Percentiles rank a stretch among this genome's conserved stretches.
phyloP scores from a whole-genome alignment of 2,888 invertebrate species.

The Blastobasis adustella region DNA sequence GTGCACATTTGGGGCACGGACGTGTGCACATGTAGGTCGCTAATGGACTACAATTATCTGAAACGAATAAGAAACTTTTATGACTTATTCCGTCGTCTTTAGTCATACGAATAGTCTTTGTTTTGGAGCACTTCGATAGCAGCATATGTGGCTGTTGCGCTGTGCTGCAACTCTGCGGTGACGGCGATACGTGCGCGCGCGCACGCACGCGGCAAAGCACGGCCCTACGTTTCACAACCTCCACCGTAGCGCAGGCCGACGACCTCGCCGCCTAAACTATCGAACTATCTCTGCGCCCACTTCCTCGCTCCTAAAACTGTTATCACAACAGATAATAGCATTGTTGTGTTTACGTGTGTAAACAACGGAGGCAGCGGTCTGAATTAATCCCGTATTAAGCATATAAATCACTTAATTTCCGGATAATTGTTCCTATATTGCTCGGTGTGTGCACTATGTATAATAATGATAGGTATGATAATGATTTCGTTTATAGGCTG shows the following conservation, averaged over 20 bases:
- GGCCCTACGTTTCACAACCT: slow-evolving; percentile 28
- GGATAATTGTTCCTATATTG: background rate
- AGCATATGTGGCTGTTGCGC: too few species aligned
- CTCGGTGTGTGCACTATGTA: too few species aligned
- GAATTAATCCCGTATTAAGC: background rate
- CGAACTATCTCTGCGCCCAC: slow-evolving; percentile 21
- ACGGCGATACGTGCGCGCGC: slow-evolving; percentile 22
- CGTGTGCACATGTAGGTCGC: too few species aligned
- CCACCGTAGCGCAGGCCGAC: slow-evolving; percentile 24
- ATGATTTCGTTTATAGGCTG: too few species aligned
- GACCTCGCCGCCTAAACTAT: slow-evolving; percentile 39
- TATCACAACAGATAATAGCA: slow-evolving; percentile 7
- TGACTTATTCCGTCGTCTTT: too few species aligned
- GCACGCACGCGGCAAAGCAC: slow-evolving; percentile 17
- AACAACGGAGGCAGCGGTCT: slow-evolving; percentile 1
- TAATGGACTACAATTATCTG: too few species aligned
- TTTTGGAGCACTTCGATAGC: too few species aligned
- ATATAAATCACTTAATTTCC: background rate
- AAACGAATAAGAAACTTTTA: too few species aligned
- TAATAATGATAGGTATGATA: too few species aligned
- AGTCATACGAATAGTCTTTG: too few species aligned
- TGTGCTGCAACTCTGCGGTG: too few species aligned
- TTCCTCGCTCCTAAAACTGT: slow-evolving; percentile 22
- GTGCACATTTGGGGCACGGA: too few species aligned
- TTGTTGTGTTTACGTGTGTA: slow-evolving; percentile 6